A percentile compares a stretch with the other conserved stretches of the same genome.
phyloP scores from a whole-genome alignment of 53 echinoderm and acorn worm genomes.

The Paracentrotus lividus region DNA sequence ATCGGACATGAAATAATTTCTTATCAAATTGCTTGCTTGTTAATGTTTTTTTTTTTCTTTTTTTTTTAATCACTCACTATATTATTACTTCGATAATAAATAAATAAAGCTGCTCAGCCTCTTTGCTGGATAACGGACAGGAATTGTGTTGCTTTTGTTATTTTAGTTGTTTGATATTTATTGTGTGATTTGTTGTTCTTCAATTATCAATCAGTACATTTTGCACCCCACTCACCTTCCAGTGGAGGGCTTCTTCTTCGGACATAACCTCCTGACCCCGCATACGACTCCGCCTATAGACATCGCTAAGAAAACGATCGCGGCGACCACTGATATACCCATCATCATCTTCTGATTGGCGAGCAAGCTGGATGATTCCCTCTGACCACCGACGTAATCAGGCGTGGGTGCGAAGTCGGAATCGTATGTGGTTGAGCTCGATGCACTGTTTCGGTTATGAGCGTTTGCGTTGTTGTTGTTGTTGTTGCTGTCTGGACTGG shows the following conservation, averaged over 20 bases:
- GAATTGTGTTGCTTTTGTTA: too few species aligned
- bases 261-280: slow-evolving; percentile 15
- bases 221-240: slow-evolving; percentile 36
- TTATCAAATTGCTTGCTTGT: too few species aligned
- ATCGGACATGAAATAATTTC: too few species aligned
- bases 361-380: not conserved
- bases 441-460: not conserved
- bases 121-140: too few species aligned
- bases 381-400: not conserved
- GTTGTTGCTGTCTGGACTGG: not conserved
- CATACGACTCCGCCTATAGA: slow-evolving; percentile 40
- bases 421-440: not conserved
- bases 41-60: too few species aligned
- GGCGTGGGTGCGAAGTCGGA: not conserved
- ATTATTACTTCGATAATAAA: too few species aligned
- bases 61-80: too few species aligned
- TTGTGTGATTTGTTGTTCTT: too few species aligned
- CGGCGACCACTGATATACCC: not conserved
- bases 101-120: too few species aligned
- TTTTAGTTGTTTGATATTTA: too few species aligned
- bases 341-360: slow-evolving; percentile 15
- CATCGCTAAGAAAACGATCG: slow-evolving; percentile 36
- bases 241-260: slow-evolving; percentile 6
- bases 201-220: too few species aligned
- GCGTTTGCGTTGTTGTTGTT: not conserved